Evolutionary conservation across 2,113 vertebrate species (phyloP).

Genomic region (Egretta garzetta): DNA sequence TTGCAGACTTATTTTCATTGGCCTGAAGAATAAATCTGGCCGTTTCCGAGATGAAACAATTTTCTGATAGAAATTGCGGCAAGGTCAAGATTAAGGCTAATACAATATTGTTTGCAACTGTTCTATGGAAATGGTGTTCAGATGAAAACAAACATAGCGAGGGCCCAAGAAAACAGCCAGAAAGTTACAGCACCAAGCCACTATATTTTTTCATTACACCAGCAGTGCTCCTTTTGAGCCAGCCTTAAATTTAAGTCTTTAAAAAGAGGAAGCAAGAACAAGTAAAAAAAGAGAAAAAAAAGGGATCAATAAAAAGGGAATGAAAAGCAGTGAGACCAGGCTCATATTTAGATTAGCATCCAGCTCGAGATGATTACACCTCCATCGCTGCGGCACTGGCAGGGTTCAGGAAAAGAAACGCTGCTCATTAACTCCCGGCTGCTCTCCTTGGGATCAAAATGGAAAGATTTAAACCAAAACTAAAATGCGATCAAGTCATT

Average conservation of each 20-base stretch:
- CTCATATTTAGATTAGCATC: background rate
- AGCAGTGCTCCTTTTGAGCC: background rate
- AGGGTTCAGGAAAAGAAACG: background rate
- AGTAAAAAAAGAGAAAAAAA: background rate
- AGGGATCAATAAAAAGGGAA: background rate
- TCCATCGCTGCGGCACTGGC: background rate
- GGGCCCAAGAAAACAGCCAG: background rate
- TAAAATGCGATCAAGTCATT: background rate
- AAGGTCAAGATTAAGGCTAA: constrained; percentile 10
- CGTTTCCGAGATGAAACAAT: background rate
- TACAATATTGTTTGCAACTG: background rate
- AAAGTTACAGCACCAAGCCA: background rate
- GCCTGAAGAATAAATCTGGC: background rate
- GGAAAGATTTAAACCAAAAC: background rate
- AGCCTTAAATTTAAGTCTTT: background rate
- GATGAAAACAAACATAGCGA: background rate
- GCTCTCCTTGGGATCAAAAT: background rate
- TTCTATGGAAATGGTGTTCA: background rate
- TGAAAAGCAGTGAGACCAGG: background rate
- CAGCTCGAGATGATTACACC: background rate
- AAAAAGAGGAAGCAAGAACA: background rate
- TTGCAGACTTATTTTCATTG: constrained; percentile 9
- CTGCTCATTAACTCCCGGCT: background rate
- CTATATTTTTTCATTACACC: background rate
- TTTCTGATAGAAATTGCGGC: constrained; percentile 1